These are phyloP conservation scores for Strix uralensis DNA, from an alignment of 2,113 vertebrate genomes.

Conservation along the genomic window DNA sequence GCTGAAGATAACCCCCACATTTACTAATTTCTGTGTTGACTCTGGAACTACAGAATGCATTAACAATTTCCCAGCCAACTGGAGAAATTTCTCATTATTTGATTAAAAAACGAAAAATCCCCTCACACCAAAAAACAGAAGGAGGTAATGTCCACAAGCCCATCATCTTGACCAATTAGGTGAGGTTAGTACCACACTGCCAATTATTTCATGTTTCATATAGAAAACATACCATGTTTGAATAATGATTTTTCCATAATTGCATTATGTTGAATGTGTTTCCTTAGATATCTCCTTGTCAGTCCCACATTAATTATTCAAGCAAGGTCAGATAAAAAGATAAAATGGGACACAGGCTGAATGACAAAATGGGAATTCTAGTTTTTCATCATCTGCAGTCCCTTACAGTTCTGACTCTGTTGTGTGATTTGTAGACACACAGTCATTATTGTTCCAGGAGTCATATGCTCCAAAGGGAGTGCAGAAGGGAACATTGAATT, in stretches of 20 bases:
- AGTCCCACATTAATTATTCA: slow-evolving; percentile 30
- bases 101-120: not conserved
- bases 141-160: not conserved
- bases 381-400: slow-evolving; percentile 21
- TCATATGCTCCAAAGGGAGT: not conserved
- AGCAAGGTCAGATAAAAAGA: slow-evolving; percentile 25
- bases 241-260: not conserved
- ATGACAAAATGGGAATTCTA: not conserved
- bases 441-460: not conserved
- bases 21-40: not conserved
- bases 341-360: slow-evolving; percentile 16
- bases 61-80: not conserved
- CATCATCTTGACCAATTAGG: not conserved
- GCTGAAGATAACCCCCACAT: not conserved
- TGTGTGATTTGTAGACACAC: not conserved
- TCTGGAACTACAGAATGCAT: not conserved
- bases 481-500: not conserved
- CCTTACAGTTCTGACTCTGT: not conserved
- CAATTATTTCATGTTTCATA: not conserved
- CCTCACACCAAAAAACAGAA: not conserved
- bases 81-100: not conserved
- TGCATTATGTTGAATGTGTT: not conserved
- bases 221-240: not conserved
- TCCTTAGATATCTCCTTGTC: not conserved
- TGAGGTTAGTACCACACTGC: not conserved